These are phyloP conservation scores for Anthopleura sola DNA, from an alignment of 64 coral and sea anemone species.

Conservation along the genomic window DNA sequence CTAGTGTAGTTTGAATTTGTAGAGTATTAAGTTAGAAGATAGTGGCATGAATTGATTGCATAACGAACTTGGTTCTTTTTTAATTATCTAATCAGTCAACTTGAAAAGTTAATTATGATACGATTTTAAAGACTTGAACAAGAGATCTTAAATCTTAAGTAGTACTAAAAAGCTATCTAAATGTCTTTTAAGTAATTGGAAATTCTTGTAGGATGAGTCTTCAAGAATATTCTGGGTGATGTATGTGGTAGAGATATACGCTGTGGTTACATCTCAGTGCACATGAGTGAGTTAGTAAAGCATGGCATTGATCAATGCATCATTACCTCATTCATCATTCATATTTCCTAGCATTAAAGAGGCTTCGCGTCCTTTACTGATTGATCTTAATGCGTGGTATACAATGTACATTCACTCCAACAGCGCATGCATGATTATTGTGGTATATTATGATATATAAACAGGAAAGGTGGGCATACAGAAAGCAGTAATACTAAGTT, in stretches of 20 bases:
- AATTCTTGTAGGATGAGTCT: neutral
- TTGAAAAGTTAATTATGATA: neutral
- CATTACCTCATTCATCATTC: neutral
- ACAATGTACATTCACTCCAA: too few relatives aligned
- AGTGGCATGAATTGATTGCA: neutral
- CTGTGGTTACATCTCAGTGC: neutral
- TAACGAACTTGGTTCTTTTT: neutral
- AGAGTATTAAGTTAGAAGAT: too few relatives aligned
- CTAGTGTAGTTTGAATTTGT: too few relatives aligned
- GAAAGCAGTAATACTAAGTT: neutral
- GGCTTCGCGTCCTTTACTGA: neutral
- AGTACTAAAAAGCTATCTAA: too few relatives aligned
- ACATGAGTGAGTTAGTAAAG: neutral
- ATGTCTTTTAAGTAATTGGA: too few relatives aligned
- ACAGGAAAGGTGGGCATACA: neutral
- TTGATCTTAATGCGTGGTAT: neutral
- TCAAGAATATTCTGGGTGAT: neutral
- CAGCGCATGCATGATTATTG: neutral
- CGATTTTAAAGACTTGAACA: too few relatives aligned
- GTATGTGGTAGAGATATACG: neutral
- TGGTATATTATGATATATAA: neutral
- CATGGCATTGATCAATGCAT: neutral
- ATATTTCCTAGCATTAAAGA: neutral
- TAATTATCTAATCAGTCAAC: neutral
- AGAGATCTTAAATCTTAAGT: too few relatives aligned